Evolutionary conservation across 2,797 vertebrate species (phyloP).

Genomic region (Onychomys torridus): DNA sequence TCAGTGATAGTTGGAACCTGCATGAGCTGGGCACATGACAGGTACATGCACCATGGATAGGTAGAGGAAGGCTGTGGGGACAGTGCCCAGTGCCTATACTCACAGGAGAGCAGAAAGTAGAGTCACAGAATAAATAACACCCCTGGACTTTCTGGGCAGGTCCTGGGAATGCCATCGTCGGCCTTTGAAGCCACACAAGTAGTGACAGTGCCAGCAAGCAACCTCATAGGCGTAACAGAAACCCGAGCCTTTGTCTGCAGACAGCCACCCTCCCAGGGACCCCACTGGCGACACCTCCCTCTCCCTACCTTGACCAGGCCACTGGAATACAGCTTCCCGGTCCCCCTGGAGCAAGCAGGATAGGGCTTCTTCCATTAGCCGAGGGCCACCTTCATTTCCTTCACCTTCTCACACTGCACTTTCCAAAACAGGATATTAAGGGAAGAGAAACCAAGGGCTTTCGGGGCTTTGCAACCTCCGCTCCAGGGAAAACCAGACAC

Average conservation of each 20-base stretch:
- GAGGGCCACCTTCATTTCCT: slow-evolving; percentile 75
- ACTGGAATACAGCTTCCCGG: slow-evolving; percentile 4
- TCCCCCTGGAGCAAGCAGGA: slow-evolving; percentile 60
- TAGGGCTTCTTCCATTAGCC: slow-evolving; percentile 62
- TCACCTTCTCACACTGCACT: slow-evolving; percentile 78
- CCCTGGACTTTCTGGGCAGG: background rate
- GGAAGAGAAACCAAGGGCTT: slow-evolving; percentile 85
- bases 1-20: slow-evolving; percentile 42
- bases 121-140: background rate
- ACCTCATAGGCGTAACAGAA: background rate
- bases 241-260: background rate
- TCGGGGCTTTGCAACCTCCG: slow-evolving; percentile 85
- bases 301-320: background rate
- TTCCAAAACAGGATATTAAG: slow-evolving; percentile 87
- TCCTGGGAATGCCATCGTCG: background rate
- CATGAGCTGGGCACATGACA: background rate
- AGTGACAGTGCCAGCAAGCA: background rate
- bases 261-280: background rate
- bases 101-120: background rate
- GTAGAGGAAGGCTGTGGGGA: no score
- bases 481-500: slow-evolving; percentile 89
- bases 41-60: accelerated
- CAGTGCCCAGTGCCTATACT: accelerated
- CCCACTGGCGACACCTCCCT: background rate
- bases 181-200: background rate